Conservation (phyloP, 2,888 invertebrate genomes). For the Ochropacha duplaris region DNA sequence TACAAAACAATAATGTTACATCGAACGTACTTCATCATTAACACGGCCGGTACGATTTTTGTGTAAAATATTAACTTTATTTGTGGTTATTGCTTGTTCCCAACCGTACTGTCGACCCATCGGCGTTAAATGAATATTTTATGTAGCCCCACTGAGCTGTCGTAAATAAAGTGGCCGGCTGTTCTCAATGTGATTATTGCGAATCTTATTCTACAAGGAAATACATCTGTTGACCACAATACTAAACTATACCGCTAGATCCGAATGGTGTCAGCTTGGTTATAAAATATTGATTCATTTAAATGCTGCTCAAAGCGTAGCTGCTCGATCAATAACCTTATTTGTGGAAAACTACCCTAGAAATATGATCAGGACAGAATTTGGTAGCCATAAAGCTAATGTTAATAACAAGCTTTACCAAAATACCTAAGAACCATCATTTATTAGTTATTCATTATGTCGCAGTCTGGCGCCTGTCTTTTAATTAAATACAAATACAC, state of each 20-base stretch:
- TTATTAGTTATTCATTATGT: no score
- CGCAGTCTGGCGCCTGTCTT: no score
- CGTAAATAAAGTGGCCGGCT: slow-evolving; percentile 36
- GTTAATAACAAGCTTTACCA: no score
- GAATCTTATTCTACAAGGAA: slow-evolving; percentile 26
- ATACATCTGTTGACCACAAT: slow-evolving; percentile 12
- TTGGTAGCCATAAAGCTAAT: no score
- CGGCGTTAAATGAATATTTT: slow-evolving; percentile 44
- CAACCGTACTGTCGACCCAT: slow-evolving; percentile 18
- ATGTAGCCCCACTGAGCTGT: slow-evolving; percentile 28
- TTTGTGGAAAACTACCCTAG: no score
- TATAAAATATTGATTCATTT: not conserved
- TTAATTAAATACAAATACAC: no score
- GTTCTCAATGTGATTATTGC: slow-evolving; percentile 24
- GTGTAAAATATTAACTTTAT: slow-evolving; percentile 42
- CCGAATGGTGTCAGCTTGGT: not conserved
- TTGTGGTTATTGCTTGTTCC: slow-evolving; percentile 42
- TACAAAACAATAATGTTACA: slow-evolving; percentile 1
- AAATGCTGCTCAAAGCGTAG: not conserved
- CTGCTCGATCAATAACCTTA: no score
- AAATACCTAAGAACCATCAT: no score
- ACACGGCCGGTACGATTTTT: slow-evolving; percentile 23
- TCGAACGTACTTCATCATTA: slow-evolving; percentile 23
- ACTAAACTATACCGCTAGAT: not conserved
- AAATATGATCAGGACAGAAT: no score